Base-by-base conservation (phyloP, 2,797 vertebrate genomes). In the Tapera naevia region DNA sequence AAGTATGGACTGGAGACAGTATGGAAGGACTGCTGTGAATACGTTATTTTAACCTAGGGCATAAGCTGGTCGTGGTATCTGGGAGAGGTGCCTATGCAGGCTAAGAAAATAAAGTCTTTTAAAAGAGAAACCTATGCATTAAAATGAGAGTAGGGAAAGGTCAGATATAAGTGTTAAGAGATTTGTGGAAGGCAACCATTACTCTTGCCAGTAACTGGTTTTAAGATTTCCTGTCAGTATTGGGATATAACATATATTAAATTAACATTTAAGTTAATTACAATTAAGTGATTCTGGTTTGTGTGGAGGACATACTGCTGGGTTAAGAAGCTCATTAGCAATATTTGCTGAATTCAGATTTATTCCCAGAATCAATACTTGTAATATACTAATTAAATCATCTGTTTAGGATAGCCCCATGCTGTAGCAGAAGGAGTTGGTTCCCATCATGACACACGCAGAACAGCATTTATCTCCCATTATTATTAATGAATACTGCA, bases 401-500 rank as follows among this genome's bases (percentile, higher is more conserved):
- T 92, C 90, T 97, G 88, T 93, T 89, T 93, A 92, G 93, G 93
- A 94, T 83, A 94, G 86, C 80, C 53, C 80, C 88, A 90, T 84
- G 88, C 91, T 94, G 91, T 57, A 95, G 74, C 78, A 94, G 80
- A 80, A 93, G 93, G 89, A 91, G 61, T 41, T 78, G 0, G 0
- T 78, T 95, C 86, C 78, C 80, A 91, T 67, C 8, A 22, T 48
- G 83, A 91, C 91, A 78, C 71, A 48, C 80, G 88, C 89, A 93
- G 76, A 80, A 71, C 60, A 90, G 65, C 86, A 80, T 94, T 96
- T 96, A 96, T 81, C 56, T 94, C 32, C 72, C 74, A 87, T 97
- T 94, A 97, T 95, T 96, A 96, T 94, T 96, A 96, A 94, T 94
- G 88, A 95, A 81, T 86, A 86, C 84, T 93, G 86, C 89, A 93